phyloP scores from a whole-genome alignment of 2,113 vertebrate species.

The Hoplias malabaricus region DNA sequence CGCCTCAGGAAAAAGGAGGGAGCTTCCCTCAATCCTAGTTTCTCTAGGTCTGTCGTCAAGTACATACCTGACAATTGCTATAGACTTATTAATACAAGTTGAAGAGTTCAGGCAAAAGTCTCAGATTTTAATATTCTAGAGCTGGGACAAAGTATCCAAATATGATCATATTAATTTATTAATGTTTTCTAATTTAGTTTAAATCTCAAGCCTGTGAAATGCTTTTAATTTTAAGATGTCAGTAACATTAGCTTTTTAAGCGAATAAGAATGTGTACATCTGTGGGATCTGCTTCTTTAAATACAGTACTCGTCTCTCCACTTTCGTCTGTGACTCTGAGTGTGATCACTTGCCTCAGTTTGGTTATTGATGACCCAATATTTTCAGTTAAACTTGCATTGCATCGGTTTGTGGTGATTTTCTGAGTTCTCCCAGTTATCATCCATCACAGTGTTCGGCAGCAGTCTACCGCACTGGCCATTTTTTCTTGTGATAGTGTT shows the following conservation, averaged over 20 bases:
- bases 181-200: no score
- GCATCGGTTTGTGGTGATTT: constrained; percentile 66
- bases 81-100: background rate
- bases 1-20: constrained; percentile 25
- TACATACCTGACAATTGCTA: no score
- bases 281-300: no score
- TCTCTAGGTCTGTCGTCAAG: background rate
- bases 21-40: constrained; percentile 11
- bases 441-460: constrained; percentile 63
- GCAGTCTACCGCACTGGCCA: background rate
- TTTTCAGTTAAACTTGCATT: constrained; percentile 71
- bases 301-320: no score
- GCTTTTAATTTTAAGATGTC: no score
- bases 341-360: background rate
- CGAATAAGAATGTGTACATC: no score
- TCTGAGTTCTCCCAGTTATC: constrained; percentile 57
- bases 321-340: constrained; percentile 1
- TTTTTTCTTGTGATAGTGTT: background rate
- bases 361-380: constrained; percentile 68
- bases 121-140: background rate
- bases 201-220: no score
- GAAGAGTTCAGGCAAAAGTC: background rate
- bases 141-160: no score
- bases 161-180: no score
- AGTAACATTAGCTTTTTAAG: no score